Percentiles rank a stretch among this genome's conserved stretches.
Evolutionary conservation across 2,113 vertebrate genomes (phyloP).

Genomic region (Prunella fulvescens): DNA sequence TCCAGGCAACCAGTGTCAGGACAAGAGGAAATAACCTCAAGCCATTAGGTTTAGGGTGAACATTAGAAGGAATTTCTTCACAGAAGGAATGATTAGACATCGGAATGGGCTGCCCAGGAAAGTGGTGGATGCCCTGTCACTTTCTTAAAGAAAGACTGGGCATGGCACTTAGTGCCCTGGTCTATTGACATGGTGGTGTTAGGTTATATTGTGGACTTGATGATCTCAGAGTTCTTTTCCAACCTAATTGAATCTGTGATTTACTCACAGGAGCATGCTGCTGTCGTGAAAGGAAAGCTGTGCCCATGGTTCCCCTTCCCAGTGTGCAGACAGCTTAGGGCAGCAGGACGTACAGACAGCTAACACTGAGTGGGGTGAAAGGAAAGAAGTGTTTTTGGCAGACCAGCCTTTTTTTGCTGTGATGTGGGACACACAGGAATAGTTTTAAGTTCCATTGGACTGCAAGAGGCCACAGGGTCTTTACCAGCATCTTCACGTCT

Average conservation of each 20-base stretch:
- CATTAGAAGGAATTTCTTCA: neutral
- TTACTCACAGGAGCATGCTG: neutral
- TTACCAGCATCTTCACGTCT: neutral
- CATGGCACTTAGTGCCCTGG: too few relatives aligned
- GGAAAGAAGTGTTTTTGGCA: neutral
- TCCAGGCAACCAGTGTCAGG: neutral
- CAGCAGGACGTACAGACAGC: neutral
- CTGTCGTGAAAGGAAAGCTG: neutral
- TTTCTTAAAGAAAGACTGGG: neutral
- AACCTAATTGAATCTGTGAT: neutral
- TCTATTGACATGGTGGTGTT: neutral
- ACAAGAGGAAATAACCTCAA: neutral
- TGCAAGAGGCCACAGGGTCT: neutral
- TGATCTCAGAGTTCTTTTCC: neutral
- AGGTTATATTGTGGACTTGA: neutral
- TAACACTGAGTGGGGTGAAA: neutral
- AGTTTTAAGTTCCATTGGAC: neutral
- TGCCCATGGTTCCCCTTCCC: neutral
- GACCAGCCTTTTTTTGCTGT: too few relatives aligned
- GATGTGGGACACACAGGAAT: neutral
- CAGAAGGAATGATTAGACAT: neutral
- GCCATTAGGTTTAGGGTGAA: neutral
- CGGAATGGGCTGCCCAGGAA: neutral
- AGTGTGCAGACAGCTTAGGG: too few relatives aligned
- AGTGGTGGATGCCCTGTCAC: fast-evolving